Evolutionary conservation across 2,888 invertebrate species (phyloP).

Genomic region (Drosophila merina): DNA sequence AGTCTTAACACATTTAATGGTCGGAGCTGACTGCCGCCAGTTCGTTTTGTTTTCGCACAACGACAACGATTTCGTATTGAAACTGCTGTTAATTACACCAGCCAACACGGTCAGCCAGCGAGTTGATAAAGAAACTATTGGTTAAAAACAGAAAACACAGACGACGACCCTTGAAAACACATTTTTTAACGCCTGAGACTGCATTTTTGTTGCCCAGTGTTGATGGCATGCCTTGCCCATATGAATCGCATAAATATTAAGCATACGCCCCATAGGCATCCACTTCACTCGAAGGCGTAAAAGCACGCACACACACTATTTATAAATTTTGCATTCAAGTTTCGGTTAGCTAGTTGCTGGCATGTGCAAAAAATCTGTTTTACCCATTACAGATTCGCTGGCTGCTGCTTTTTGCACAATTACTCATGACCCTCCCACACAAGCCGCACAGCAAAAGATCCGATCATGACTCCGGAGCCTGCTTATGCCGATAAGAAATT

Average conservation of each 20-base stretch:
- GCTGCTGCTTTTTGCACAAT: conserved; percentile 16
- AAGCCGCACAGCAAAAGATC: conserved; percentile 1
- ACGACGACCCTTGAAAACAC: background rate
- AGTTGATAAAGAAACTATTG: background rate
- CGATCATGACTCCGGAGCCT: conserved; percentile 22
- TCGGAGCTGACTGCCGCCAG: conserved; percentile 59
- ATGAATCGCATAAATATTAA: conserved; percentile 69
- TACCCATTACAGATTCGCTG: conserved; percentile 17
- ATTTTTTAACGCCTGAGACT: background rate
- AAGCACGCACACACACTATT: conserved; percentile 25
- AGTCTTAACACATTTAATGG: conserved; percentile 72
- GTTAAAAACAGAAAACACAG: background rate
- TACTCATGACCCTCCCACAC: conserved; percentile 23
- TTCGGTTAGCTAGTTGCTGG: conserved; percentile 46
- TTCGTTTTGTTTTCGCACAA: conserved; percentile 50
- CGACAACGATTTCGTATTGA: conserved; percentile 41
- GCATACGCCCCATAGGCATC: conserved; percentile 61
- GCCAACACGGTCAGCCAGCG: conserved; percentile 36
- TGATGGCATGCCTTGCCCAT: conserved; percentile 59
- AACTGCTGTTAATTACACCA: conserved; percentile 68
- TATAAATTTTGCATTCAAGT: conserved; percentile 44
- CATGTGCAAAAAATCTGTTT: conserved; percentile 48
- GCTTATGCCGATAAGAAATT: conserved; percentile 22
- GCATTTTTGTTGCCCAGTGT: conserved; percentile 51
- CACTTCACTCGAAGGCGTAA: conserved; percentile 20